Evolutionary conservation across 2,888 invertebrate species (phyloP).

Genomic region (Xanthorhoe spadicearia): DNA sequence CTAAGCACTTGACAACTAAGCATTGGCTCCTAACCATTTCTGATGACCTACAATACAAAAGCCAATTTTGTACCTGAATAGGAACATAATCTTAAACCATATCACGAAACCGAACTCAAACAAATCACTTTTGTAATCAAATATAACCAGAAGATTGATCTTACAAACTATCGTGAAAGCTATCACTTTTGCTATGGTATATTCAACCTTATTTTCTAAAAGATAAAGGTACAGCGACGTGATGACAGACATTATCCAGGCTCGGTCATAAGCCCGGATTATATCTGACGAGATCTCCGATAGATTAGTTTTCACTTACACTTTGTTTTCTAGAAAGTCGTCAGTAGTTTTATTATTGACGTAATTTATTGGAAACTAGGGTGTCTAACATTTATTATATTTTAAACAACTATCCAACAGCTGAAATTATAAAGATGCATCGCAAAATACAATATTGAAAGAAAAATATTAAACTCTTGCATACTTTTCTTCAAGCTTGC

Average conservation of each 20-base stretch:
- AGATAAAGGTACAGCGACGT: slow-evolving; percentile 14
- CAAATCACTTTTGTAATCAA: slow-evolving; percentile 20
- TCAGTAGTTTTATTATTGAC: neutral
- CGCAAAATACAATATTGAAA: too few relatives aligned
- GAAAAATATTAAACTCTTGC: too few relatives aligned
- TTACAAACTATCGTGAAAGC: slow-evolving; percentile 36
- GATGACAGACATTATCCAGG: slow-evolving; percentile 51
- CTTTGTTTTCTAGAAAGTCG: neutral
- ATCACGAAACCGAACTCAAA: neutral
- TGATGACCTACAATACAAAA: slow-evolving; percentile 1
- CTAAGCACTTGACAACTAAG: neutral
- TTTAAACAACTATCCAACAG: too few relatives aligned
- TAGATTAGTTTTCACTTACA: slow-evolving; percentile 46
- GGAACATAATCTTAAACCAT: neutral
- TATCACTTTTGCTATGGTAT: neutral
- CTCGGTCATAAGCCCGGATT: slow-evolving; percentile 42
- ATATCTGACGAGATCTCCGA: slow-evolving; percentile 45
- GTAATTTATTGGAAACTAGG: neutral
- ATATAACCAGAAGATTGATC: slow-evolving; percentile 26
- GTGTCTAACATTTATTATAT: neutral
- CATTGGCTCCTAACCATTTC: neutral
- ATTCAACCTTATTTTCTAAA: slow-evolving; percentile 14
- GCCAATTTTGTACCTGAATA: neutral
- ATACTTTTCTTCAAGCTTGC: too few relatives aligned
- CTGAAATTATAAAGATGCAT: too few relatives aligned